Evolutionary conservation across 2,797 vertebrate species (phyloP).

Genomic region (Anomalospiza imberbis): DNA sequence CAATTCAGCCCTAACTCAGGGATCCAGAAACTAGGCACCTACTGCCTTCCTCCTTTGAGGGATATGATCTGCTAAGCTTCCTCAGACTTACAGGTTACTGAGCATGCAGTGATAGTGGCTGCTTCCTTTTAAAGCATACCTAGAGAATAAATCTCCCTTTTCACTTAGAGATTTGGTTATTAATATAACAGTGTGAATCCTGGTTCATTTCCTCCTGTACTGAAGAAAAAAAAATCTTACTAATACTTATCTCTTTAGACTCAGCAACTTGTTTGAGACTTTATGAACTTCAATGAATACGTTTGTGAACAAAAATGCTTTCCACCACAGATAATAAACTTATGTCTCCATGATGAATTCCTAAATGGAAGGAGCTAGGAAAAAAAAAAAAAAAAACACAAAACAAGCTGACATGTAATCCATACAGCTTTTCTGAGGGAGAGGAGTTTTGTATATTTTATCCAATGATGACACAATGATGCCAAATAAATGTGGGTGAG

Average conservation of each 20-base stretch:
- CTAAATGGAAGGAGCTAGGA: neutral
- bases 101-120: neutral
- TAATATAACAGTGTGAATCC: neutral
- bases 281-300: neutral
- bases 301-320: neutral
- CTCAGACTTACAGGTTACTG: conserved; percentile 24
- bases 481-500: neutral
- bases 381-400: neutral
- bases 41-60: conserved; percentile 28
- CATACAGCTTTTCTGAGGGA: neutral
- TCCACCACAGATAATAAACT: neutral
- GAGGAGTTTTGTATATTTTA: neutral
- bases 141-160: conserved; percentile 10
- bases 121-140: neutral
- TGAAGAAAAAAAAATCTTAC: neutral
- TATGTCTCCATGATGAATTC: neutral
- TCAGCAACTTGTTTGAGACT: neutral
- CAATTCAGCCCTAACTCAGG: conserved; percentile 14
- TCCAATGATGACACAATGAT: neutral
- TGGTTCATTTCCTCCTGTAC: neutral
- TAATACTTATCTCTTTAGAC: neutral
- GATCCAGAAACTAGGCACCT: conserved; percentile 9
- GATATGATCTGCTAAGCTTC: conserved; percentile 31
- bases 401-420: neutral
- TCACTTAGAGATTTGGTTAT: conserved; percentile 6